Evolutionary conservation across 2,888 invertebrate species (phyloP).

Genomic region (Scaptomyza reducta): DNA sequence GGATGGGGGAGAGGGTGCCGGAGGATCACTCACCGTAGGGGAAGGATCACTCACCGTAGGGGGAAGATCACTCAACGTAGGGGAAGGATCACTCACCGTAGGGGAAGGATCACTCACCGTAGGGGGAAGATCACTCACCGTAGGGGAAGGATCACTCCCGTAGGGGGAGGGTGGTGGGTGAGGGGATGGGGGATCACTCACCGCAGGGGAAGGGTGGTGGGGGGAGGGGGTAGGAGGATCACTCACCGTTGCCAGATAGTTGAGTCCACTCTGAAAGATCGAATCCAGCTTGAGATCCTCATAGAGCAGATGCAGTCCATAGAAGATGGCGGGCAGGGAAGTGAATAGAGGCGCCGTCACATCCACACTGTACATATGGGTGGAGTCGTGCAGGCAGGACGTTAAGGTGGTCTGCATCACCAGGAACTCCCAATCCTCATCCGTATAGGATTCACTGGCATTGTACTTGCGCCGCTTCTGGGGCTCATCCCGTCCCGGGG

Average conservation of each 20-base stretch:
- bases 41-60: too few species aligned
- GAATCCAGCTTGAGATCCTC: constrained; percentile 95
- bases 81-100: too few species aligned
- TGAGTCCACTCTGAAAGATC: constrained; percentile 88
- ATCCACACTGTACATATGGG: constrained; percentile 71
- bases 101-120: too few species aligned
- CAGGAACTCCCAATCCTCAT: constrained; percentile 92
- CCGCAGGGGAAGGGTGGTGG: too few species aligned
- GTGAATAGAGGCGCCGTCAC: constrained; percentile 89
- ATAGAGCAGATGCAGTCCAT: constrained; percentile 93
- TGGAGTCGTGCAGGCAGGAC: constrained; percentile 51
- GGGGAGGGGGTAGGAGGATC: too few species aligned
- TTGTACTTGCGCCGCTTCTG: constrained; percentile 89
- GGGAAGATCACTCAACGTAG: too few species aligned
- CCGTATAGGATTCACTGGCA: constrained; percentile 88
- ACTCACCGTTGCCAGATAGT: constrained; percentile 86
- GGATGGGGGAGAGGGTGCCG: too few species aligned
- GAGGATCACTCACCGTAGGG: too few species aligned
- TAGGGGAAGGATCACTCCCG: too few species aligned
- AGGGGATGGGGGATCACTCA: too few species aligned
- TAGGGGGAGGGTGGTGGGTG: too few species aligned
- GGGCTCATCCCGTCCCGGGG: constrained; percentile 85
- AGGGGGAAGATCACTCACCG: too few species aligned
- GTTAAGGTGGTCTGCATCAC: constrained; percentile 73
- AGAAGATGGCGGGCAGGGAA: constrained; percentile 90